A percentile compares a stretch with the other conserved stretches of the same genome.
phyloP scores from a whole-genome alignment of 1,140 invertebrate species.

The Ips typographus region DNA sequence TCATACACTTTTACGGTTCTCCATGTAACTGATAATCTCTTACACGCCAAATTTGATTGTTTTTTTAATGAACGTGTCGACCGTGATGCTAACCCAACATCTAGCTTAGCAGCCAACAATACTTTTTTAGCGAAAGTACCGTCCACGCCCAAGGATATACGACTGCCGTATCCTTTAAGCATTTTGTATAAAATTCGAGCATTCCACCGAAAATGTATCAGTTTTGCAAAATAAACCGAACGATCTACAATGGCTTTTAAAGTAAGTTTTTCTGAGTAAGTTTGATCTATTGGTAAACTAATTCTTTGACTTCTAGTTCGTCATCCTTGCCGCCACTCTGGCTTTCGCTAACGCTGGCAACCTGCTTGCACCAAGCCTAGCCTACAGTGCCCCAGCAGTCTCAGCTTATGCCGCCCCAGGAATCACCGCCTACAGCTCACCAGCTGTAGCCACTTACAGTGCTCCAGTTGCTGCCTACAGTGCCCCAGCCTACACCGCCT shows the following conservation, averaged over 20 bases:
- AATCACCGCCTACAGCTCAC: conserved; percentile 41
- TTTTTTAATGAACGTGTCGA: conserved; percentile 20
- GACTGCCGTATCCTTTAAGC: conserved; percentile 12
- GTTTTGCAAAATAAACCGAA: conserved; percentile 20
- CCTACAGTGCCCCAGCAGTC: conserved; percentile 54
- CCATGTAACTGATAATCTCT: no score
- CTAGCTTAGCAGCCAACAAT: not conserved
- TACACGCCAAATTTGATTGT: not conserved
- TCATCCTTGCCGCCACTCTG: conserved; percentile 43
- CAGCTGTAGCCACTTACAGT: conserved; percentile 51
- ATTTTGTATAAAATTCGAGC: conserved; percentile 22
- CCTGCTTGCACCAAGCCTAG: conserved; percentile 44
- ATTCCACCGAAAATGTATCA: conserved; percentile 13
- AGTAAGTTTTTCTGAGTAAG: conserved; percentile 7
- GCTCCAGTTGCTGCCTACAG: conserved; percentile 55
- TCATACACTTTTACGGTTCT: no score
- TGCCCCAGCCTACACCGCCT: conserved; percentile 57
- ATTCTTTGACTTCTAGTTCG: conserved; percentile 36
- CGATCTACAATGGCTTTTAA: conserved; percentile 27
- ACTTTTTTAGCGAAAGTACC: conserved; percentile 26
- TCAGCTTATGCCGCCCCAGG: conserved; percentile 56
- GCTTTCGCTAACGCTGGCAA: conserved; percentile 46
- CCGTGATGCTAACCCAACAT: conserved; percentile 12
- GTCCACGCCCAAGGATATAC: conserved; percentile 29
- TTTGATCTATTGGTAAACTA: no score